A percentile compares a stretch with the other conserved stretches of the same genome.
Conservation (phyloP, 2,888 invertebrate species). For the Ceratothoa steindachneri region DNA sequence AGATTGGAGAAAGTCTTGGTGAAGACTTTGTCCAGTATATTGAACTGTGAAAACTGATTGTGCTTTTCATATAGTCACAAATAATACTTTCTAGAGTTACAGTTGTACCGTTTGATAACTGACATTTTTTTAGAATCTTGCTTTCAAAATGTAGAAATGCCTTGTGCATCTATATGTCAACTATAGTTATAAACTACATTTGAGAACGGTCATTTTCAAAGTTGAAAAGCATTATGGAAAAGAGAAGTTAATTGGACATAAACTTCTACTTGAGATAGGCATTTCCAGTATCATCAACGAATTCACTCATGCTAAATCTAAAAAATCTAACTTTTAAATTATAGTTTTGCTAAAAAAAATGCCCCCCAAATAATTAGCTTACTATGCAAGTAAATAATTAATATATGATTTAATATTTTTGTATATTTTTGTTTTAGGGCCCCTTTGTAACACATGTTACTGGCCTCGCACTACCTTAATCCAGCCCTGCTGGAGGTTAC, state of each 20-base stretch:
- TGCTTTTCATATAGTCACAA: neutral
- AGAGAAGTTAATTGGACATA: neutral
- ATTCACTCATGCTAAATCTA: neutral
- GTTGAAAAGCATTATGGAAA: neutral
- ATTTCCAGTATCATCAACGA: no score
- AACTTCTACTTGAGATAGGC: neutral
- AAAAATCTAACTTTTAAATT: no score
- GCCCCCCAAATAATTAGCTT: no score
- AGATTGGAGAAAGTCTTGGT: no score
- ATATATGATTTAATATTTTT: neutral
- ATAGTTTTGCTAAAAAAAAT: neutral
- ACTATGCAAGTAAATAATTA: neutral
- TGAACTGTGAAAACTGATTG: conserved; percentile 2
- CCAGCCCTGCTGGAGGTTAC: neutral
- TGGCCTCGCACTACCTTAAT: neutral
- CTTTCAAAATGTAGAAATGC: conserved; percentile 16
- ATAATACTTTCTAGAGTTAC: no score
- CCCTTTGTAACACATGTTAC: neutral
- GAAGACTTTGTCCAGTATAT: conserved; percentile 15
- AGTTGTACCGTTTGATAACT: no score
- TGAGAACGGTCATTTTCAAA: conserved; percentile 19
- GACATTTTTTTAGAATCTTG: neutral
- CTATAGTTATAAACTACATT: conserved; percentile 8
- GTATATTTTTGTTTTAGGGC: neutral
- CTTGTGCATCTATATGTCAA: conserved; percentile 3